Evolutionary conservation across 2,797 vertebrate genomes (phyloP).

Genomic region (Cyprinella venusta): DNA sequence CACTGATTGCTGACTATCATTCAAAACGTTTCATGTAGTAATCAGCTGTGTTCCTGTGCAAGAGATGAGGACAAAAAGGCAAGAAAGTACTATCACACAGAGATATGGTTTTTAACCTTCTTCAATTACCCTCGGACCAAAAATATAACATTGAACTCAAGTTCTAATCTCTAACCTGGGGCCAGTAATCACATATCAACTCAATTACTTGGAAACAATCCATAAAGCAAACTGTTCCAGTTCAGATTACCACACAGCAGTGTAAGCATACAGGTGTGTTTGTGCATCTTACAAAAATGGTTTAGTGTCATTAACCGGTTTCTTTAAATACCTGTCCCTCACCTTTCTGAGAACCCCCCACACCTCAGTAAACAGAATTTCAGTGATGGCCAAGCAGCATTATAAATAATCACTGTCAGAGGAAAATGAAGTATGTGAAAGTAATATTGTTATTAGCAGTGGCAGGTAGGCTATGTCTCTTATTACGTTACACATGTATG

Average conservation of each 20-base stretch:
- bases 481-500: neutral
- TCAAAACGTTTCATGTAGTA: constrained; percentile 5
- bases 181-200: neutral
- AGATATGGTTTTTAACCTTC: constrained; percentile 14
- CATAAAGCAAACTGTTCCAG: neutral
- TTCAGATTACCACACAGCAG: neutral
- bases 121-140: neutral
- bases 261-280: neutral
- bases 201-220: neutral
- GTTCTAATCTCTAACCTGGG: constrained; percentile 5
- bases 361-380: neutral
- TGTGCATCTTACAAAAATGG: neutral
- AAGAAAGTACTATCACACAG: neutral
- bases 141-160: neutral
- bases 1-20: constrained; percentile 22
- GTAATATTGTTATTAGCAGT: neutral
- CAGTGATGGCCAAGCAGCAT: constrained; percentile 3
- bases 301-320: neutral
- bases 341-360: neutral
- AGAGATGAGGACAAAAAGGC: constrained; percentile 18
- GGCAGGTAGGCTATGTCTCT: neutral
- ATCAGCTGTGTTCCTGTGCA: constrained; percentile 32
- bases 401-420: neutral
- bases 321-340: constrained; percentile 5
- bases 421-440: neutral